Base-by-base conservation (phyloP, 2,888 invertebrate genomes). In the Phortica okadai region DNA sequence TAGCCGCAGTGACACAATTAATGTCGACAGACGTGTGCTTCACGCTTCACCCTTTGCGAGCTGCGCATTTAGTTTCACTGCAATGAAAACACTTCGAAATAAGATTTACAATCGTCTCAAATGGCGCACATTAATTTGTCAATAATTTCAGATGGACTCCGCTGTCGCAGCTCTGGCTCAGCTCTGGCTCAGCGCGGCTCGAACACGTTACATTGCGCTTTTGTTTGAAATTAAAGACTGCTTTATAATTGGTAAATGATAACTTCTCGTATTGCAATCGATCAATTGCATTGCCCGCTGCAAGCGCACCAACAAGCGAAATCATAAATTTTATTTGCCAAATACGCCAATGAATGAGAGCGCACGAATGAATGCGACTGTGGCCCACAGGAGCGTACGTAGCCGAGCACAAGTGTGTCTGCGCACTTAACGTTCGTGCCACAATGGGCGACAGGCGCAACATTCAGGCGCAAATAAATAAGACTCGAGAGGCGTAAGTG, bases 181-280 rank as follows among this genome's bases (percentile, higher is more conserved):
- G 77, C 72, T 58, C 45, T 56, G 21, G 70, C 42, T 10, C 33
- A 11, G 41, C n/a, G 6, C n/a, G 25, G 44, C 41, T 66, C 21
- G 21, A 21, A 21, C 21, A 14, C 42, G 41, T 33, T 14, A 11
- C 70, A 50, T 25, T 25, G 3, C 54, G 14, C 6, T 64, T 74
- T 74, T 64, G 50, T 21, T 25, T 50, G 62, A 74, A 76, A 70
- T 74, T 70, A 75, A 77, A 78, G 75, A 78, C 79, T 73, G 82
- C 79, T 77, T 87, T 81, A 84, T 89, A 89, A 89, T 89, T 89
- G 88, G 83, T 84, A 87, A 85, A 85, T 87, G 85, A 85, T 84
- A 84, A 82, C 81, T 83, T 82, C 79, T 80, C 78, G 79, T 84
- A 81, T 82, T 82, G 81, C 80, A 84, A 83, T 82, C 82, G 84